Evolutionary conservation across 2,888 invertebrate species (phyloP).

Genomic region (Tiphia femorata): DNA sequence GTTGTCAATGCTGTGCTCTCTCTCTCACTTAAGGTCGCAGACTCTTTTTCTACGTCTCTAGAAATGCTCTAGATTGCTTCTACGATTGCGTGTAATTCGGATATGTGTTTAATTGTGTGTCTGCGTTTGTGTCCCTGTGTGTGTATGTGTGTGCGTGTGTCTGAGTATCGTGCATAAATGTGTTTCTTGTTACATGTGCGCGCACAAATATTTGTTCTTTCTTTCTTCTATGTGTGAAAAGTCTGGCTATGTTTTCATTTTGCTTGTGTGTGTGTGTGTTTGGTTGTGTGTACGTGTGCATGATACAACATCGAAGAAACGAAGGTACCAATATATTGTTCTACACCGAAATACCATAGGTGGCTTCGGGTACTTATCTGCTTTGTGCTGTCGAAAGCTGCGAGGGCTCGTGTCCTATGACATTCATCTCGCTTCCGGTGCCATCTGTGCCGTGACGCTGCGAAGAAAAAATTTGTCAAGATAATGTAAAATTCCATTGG

Average conservation of each 20-base stretch:
- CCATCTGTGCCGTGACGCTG: slow-evolving; percentile 22
- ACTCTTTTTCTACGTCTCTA: slow-evolving; percentile 42
- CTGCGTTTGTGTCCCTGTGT: not conserved
- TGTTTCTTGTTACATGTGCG: no score
- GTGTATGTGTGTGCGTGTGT: no score
- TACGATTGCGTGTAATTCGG: slow-evolving; percentile 46
- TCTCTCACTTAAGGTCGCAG: slow-evolving; percentile 18
- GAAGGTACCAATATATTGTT: slow-evolving; percentile 34
- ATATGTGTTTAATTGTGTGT: no score
- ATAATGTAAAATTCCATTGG: no score
- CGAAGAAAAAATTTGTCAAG: no score
- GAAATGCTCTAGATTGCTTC: slow-evolving; percentile 50
- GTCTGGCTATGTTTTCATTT: not conserved
- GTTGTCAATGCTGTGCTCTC: slow-evolving; percentile 25
- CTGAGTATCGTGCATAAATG: no score
- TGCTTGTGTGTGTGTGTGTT: no score
- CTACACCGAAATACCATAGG: slow-evolving; percentile 42
- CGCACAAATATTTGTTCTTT: no score
- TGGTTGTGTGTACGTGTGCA: slow-evolving; percentile 48
- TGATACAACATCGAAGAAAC: slow-evolving; percentile 57
- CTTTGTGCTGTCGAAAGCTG: slow-evolving; percentile 36
- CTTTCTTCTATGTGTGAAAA: no score
- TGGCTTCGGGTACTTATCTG: slow-evolving; percentile 55
- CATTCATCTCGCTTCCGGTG: slow-evolving; percentile 10
- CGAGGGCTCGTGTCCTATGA: slow-evolving; percentile 13